These are phyloP conservation scores for Pachliopta kotzebuea DNA, from an alignment of 2,888 invertebrate species.

Conservation along the genomic window DNA sequence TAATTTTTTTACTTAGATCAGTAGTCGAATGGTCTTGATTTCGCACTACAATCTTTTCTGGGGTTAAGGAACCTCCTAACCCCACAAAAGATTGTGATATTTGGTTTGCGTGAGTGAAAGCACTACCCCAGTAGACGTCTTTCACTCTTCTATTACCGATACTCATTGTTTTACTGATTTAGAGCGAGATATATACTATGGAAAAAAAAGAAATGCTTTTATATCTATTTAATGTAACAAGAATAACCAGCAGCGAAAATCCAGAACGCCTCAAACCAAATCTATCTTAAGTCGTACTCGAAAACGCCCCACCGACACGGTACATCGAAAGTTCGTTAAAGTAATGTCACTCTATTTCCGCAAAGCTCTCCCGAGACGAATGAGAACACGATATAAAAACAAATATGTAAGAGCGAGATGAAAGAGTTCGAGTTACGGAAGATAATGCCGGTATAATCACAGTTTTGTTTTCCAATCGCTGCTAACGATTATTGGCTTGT, in stretches of 20 bases:
- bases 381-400: constrained; percentile 49
- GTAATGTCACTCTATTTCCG: constrained; percentile 73
- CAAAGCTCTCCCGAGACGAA: constrained; percentile 61
- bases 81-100: too few species aligned
- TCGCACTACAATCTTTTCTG: too few species aligned
- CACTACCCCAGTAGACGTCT: too few species aligned
- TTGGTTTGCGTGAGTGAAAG: too few species aligned
- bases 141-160: too few species aligned
- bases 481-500: constrained; percentile 85
- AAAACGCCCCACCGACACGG: constrained; percentile 54
- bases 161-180: too few species aligned
- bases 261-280: constrained; percentile 23
- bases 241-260: constrained; percentile 21
- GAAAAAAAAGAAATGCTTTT: too few species aligned
- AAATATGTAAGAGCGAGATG: constrained; percentile 48
- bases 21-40: too few species aligned
- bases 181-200: too few species aligned
- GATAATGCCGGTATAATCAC: constrained; percentile 81
- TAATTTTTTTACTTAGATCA: too few species aligned
- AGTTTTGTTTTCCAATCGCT: constrained; percentile 85
- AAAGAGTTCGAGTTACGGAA: constrained; percentile 37
- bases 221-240: constrained; percentile 13
- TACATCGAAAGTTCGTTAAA: constrained; percentile 79
- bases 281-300: constrained; percentile 28
- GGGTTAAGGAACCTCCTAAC: too few species aligned